phyloP scores from a whole-genome alignment of 2,113 vertebrate genomes.

The Polypterus bichir region DNA sequence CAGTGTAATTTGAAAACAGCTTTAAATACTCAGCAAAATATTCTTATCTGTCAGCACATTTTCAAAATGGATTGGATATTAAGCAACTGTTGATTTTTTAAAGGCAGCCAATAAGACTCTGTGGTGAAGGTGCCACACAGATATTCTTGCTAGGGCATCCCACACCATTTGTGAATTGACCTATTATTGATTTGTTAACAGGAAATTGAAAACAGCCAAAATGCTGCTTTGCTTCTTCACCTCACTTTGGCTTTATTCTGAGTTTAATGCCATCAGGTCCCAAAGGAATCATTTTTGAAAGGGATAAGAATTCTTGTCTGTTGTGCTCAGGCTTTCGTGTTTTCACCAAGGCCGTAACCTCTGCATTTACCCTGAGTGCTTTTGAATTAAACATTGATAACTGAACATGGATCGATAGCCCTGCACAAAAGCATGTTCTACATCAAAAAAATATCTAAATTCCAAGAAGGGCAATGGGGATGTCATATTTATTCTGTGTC shows the following conservation, averaged over 20 bases:
- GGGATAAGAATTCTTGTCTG: conserved; percentile 64
- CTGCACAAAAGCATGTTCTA: conserved; percentile 66
- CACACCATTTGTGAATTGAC: conserved; percentile 44
- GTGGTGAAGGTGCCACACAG: too few relatives aligned
- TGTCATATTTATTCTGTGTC: too few relatives aligned
- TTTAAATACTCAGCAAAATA: too few relatives aligned
- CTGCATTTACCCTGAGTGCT: conserved; percentile 69
- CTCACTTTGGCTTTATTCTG: conserved; percentile 70
- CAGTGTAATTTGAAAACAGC: too few relatives aligned
- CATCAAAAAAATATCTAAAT: conserved; percentile 75
- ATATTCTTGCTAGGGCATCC: too few relatives aligned
- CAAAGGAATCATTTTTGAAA: conserved; percentile 54
- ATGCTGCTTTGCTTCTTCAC: conserved; percentile 54
- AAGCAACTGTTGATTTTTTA: too few relatives aligned
- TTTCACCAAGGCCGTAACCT: conserved; percentile 62
- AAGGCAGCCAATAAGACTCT: too few relatives aligned
- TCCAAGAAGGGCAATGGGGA: conserved; percentile 22
- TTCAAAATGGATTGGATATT: too few relatives aligned
- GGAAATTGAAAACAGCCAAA: conserved; percentile 64
- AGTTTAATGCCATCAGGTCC: conserved; percentile 55
- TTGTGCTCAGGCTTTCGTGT: conserved; percentile 53
- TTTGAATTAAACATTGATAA: conserved; percentile 74
- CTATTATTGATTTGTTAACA: conserved; percentile 64
- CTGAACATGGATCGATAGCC: conserved; percentile 72
- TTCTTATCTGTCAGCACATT: too few relatives aligned